Percentiles rank a stretch among this genome's conserved stretches.
Evolutionary conservation across 2,113 vertebrate species (phyloP).

Genomic region (Microtus ochrogaster): DNA sequence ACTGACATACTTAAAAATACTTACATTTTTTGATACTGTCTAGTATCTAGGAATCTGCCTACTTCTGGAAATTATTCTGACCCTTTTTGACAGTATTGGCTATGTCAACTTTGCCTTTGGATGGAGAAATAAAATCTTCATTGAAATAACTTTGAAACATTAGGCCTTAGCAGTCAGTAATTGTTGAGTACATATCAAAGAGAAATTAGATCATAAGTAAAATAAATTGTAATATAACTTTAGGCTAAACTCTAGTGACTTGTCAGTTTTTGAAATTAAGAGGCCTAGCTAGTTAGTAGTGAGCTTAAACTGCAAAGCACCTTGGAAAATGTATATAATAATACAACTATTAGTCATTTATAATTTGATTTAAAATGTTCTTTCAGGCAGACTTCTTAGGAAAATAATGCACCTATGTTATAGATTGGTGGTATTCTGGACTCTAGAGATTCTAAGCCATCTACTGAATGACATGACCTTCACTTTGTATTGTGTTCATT

Average conservation of each 20-base stretch:
- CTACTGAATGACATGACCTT: conserved; percentile 35
- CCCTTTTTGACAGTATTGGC: not conserved
- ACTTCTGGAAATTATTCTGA: conserved; percentile 54
- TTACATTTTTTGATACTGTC: not conserved
- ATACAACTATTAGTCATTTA: conserved; percentile 37
- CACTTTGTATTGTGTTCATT: conserved; percentile 6
- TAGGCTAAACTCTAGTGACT: conserved; percentile 26
- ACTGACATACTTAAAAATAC: conserved; percentile 14
- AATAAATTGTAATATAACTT: conserved; percentile 17
- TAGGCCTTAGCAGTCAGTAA: not conserved
- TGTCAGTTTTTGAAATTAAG: conserved; percentile 55
- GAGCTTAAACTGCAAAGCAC: conserved; percentile 56
- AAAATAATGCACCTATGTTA: not conserved
- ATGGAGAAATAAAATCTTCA: conserved; percentile 9
- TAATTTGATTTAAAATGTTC: conserved; percentile 49
- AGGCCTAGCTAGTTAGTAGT: not conserved
- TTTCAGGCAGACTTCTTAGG: conserved; percentile 9
- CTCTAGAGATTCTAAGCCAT: conserved; percentile 20
- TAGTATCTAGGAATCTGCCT: conserved; percentile 32
- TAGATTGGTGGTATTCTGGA: not conserved
- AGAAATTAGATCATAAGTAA: conserved; percentile 56
- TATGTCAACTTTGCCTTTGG: conserved; percentile 49
- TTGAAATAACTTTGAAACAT: conserved; percentile 54
- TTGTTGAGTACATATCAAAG: conserved; percentile 34
- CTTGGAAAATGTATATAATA: not conserved